phyloP scores from a whole-genome alignment of 92 coral and sea anemone species.

The Ricordea florida region DNA sequence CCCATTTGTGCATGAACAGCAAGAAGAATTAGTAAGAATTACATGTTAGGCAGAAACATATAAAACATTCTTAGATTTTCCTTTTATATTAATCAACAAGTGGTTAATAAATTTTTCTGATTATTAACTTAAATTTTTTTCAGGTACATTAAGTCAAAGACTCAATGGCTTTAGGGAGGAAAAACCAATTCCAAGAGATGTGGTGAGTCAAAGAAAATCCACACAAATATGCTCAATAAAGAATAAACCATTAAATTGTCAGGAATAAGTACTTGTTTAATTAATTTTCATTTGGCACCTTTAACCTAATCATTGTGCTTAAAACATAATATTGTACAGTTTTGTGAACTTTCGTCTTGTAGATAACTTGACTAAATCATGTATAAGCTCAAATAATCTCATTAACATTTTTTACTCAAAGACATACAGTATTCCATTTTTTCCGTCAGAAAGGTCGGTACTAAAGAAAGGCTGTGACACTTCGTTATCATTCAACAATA shows the following conservation, averaged over 20 bases:
- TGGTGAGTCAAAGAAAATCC: constrained; percentile 16
- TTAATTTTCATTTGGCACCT: too few relatives aligned
- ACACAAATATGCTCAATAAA: neutral
- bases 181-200: constrained; percentile 19
- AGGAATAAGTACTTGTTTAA: too few relatives aligned
- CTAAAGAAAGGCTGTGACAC: constrained; percentile 1
- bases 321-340: too few relatives aligned
- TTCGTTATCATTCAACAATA: constrained; percentile 12
- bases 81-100: too few relatives aligned
- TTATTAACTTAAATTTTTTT: too few relatives aligned
- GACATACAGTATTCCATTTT: neutral
- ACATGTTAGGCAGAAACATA: too few relatives aligned
- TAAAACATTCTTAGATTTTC: too few relatives aligned
- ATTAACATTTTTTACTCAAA: constrained; percentile 8
- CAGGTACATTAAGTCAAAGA: neutral
- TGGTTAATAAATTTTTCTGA: too few relatives aligned
- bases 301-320: too few relatives aligned
- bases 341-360: constrained; percentile 23
- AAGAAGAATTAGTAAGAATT: too few relatives aligned
- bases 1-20: too few relatives aligned
- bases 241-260: too few relatives aligned
- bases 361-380: constrained; percentile 3
- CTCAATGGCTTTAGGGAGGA: constrained; percentile 44
- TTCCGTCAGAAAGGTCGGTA: neutral
- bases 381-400: constrained; percentile 27